Evolutionary conservation across 2,888 invertebrate genomes (phyloP).

Genomic region (Rhopalosiphum nymphaeae): DNA sequence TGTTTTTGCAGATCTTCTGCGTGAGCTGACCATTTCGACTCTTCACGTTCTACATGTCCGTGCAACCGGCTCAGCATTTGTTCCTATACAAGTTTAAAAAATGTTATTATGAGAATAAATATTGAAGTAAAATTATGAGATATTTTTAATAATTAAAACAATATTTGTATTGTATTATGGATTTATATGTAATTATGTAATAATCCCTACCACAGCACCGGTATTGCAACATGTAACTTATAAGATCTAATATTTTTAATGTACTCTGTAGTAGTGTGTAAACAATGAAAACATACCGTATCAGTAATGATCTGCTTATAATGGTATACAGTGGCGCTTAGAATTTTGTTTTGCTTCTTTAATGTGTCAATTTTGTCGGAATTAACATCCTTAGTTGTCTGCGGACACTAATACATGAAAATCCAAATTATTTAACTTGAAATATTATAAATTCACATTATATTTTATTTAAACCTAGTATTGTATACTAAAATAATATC

Average conservation of each 20-base stretch:
- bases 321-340: not conserved
- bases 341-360: not conserved
- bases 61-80: constrained; percentile 36
- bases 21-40: constrained; percentile 9
- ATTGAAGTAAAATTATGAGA: not conserved
- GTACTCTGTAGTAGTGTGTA: not conserved
- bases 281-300: constrained; percentile 12
- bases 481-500: not conserved
- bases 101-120: not conserved
- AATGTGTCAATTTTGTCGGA: not conserved
- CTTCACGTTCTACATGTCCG: constrained; percentile 12
- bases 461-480: not conserved
- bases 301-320: constrained; percentile 33
- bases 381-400: not conserved
- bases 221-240: not conserved
- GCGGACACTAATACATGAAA: not conserved
- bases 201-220: not conserved
- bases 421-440: not conserved
- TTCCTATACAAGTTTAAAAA: constrained; percentile 24
- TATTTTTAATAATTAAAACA: not conserved
- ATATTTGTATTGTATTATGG: not conserved
- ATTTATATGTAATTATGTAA: not conserved
- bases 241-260: not conserved
- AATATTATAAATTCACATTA: not conserved
- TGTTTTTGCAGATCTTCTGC: not conserved